Conservation (phyloP, 53 echinoderm and acorn worm species). For the Apostichopus leukothele region DNA sequence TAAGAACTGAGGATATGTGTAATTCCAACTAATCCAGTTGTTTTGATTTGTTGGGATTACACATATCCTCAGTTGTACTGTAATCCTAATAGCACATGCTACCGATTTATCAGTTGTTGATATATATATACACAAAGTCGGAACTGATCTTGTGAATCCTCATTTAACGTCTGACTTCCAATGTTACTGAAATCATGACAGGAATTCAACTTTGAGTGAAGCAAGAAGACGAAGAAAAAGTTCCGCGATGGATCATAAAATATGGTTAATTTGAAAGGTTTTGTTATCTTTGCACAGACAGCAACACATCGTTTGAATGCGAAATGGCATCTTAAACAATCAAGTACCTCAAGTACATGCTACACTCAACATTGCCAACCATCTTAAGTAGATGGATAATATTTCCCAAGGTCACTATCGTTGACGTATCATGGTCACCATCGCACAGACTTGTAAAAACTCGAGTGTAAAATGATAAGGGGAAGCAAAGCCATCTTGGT, state of each 20-base stretch:
- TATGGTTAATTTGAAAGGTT: background rate
- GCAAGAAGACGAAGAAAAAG: too few species aligned
- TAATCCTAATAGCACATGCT: too few species aligned
- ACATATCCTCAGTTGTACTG: too few species aligned
- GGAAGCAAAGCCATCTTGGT: background rate
- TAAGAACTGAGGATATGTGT: too few species aligned
- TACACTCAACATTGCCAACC: constrained; percentile 18
- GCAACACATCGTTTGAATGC: constrained; percentile 1
- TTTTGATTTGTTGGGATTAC: too few species aligned
- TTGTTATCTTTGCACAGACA: constrained; percentile 6
- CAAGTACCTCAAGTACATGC: constrained; percentile 4
- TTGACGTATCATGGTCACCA: constrained; percentile 8
- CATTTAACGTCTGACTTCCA: too few species aligned
- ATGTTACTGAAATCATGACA: too few species aligned
- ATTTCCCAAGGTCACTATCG: constrained; percentile 21
- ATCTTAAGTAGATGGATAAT: constrained; percentile 19
- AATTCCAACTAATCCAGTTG: too few species aligned
- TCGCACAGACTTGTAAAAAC: background rate
- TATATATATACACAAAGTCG: too few species aligned
- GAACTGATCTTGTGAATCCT: too few species aligned
- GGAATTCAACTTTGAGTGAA: too few species aligned
- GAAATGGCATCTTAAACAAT: constrained; percentile 8
- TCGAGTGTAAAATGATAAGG: background rate
- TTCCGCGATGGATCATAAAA: background rate
- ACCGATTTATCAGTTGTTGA: too few species aligned